Conservation (phyloP, 2,888 invertebrate species). For the Panzeria rudis region DNA sequence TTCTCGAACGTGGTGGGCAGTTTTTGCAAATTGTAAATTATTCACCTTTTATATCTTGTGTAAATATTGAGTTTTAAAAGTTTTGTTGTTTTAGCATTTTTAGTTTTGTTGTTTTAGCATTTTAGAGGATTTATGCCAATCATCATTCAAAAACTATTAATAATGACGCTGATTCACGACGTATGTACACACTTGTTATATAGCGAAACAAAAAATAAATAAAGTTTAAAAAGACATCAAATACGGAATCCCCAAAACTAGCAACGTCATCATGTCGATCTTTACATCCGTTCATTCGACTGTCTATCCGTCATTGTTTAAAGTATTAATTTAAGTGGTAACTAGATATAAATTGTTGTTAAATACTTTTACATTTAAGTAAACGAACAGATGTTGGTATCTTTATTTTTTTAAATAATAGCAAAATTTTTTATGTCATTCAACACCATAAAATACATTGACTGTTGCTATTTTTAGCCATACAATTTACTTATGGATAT, state of each 20-base stretch:
- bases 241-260: constrained; percentile 67
- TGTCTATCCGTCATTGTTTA: constrained; percentile 34
- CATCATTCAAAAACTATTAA: constrained; percentile 40
- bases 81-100: constrained; percentile 21
- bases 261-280: constrained; percentile 62
- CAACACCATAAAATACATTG: constrained; percentile 14
- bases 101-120: constrained; percentile 21
- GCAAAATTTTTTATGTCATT: background rate
- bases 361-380: constrained; percentile 43
- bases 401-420: constrained; percentile 33
- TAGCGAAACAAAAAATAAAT: background rate
- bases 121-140: constrained; percentile 39
- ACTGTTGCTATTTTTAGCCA: constrained; percentile 21
- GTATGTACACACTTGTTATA: background rate
- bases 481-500: background rate
- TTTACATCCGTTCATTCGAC: constrained; percentile 27
- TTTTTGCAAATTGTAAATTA: constrained; percentile 9
- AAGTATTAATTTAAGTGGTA: constrained; percentile 44
- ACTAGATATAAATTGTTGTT: constrained; percentile 43
- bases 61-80: background rate
- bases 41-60: background rate
- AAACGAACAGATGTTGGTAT: constrained; percentile 49
- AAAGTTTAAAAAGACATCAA: constrained; percentile 4
- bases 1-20: constrained; percentile 32
- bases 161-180: constrained; percentile 41